phyloP scores from a whole-genome alignment of 2,888 invertebrate species.

The Tipula vernalis region DNA sequence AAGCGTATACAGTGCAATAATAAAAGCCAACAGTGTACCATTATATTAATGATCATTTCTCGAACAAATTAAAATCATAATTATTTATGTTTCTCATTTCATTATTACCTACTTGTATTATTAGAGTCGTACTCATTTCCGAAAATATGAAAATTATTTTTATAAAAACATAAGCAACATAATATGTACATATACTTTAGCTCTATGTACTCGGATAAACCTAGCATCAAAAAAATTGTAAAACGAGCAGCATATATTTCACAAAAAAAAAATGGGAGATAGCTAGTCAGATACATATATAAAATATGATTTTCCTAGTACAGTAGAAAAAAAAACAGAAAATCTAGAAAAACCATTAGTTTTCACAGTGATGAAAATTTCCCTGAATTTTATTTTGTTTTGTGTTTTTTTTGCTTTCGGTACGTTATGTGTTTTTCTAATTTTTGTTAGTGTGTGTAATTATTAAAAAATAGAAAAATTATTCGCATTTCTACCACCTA shows the following conservation, averaged over 20 bases:
- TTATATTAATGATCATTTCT: not conserved
- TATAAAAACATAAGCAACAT: not conserved
- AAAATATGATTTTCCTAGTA: not conserved
- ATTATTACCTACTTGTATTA: not conserved
- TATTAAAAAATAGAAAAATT: not conserved
- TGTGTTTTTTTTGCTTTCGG: not conserved
- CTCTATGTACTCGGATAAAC: no score
- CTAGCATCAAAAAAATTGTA: not conserved
- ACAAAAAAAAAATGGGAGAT: not conserved
- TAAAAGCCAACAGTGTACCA: not conserved
- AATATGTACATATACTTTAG: not conserved
- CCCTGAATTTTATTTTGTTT: not conserved
- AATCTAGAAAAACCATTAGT: not conserved
- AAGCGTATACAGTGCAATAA: not conserved
- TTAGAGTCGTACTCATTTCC: not conserved
- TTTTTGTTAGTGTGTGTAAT: not conserved
- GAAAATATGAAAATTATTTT: not conserved
- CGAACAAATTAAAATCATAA: not conserved
- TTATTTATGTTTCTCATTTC: not conserved
- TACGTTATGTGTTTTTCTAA: not conserved
- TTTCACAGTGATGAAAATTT: not conserved
- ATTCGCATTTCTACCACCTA: not conserved
- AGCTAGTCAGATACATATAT: not conserved
- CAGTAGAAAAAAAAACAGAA: not conserved
- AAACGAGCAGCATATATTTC: no score